Conservation (phyloP, 92 coral and sea anemone genomes). For the Actinernus sp. region DNA sequence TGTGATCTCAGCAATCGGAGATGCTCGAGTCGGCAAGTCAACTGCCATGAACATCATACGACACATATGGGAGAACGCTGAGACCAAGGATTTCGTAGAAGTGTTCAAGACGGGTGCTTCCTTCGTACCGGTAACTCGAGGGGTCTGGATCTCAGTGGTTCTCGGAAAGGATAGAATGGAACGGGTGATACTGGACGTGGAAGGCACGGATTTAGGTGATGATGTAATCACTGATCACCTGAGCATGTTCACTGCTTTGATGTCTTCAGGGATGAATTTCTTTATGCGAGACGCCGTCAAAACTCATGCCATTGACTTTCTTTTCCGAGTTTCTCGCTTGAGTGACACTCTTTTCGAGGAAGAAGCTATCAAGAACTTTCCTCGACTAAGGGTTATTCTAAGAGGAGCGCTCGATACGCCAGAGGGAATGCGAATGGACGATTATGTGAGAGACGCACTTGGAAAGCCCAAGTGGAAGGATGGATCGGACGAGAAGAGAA, state of each 20-base stretch:
- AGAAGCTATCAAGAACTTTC: constrained; percentile 38
- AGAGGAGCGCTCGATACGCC: constrained; percentile 32
- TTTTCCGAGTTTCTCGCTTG: constrained; percentile 52
- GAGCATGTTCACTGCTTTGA: constrained; percentile 60
- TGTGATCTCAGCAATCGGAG: constrained; percentile 68
- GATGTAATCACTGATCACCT: constrained; percentile 40
- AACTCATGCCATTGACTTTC: constrained; percentile 37
- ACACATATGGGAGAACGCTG: constrained; percentile 5
- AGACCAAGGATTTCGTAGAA: constrained; percentile 15
- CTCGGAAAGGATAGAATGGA: constrained; percentile 11
- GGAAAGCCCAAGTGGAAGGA: constrained; percentile 7
- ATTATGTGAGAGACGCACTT: constrained; percentile 36
- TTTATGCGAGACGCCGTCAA: constrained; percentile 30
- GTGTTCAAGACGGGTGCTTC: constrained; percentile 61
- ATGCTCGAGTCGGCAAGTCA: constrained; percentile 80
- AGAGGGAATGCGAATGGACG: constrained; percentile 13
- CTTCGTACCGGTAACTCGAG: constrained; percentile 45
- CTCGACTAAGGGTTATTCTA: constrained; percentile 38
- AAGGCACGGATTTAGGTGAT: constrained; percentile 54
- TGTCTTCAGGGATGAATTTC: constrained; percentile 58
- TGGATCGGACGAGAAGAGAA: constrained; percentile 25
- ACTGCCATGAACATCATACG: constrained; percentile 67
- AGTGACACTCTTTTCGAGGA: constrained; percentile 36
- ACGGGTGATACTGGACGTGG: constrained; percentile 66
- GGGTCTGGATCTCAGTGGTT: constrained; percentile 62